phyloP scores from a whole-genome alignment of 1,140 invertebrate genomes.

The Dendroctonus ponderosae region DNA sequence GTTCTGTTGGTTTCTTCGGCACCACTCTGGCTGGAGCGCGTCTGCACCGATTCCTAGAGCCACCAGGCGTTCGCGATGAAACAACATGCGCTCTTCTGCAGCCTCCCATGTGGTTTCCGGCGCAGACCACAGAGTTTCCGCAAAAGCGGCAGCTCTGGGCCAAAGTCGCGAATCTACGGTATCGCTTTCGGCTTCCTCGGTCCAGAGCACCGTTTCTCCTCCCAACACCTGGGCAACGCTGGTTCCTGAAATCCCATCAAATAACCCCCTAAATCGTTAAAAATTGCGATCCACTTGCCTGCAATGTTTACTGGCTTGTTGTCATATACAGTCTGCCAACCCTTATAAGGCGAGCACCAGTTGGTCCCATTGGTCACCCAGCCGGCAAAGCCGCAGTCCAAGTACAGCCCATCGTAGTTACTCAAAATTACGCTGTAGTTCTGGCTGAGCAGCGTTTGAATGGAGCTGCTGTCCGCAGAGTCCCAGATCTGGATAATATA shows the following conservation, averaged over 20 bases:
- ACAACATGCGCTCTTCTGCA: conserved; percentile 66
- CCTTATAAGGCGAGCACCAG: conserved; percentile 84
- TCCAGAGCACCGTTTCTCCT: conserved; percentile 74
- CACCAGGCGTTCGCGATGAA: conserved; percentile 66
- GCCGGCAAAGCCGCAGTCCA: conserved; percentile 73
- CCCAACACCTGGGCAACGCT: conserved; percentile 54
- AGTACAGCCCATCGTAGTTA: conserved; percentile 78
- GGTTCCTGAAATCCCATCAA: conserved; percentile 1
- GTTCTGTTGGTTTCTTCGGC: conserved; percentile 70
- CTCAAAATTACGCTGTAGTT: conserved; percentile 74
- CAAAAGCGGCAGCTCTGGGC: conserved; percentile 75
- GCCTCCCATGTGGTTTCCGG: conserved; percentile 58
- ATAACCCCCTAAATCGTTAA: not conserved
- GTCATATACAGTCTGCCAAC: conserved; percentile 80
- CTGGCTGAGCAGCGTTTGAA: conserved; percentile 64
- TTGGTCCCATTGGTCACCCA: conserved; percentile 67
- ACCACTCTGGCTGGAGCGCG: conserved; percentile 74
- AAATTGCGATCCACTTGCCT: conserved; percentile 31
- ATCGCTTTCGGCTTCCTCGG: conserved; percentile 68
- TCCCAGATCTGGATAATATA: conserved; percentile 85
- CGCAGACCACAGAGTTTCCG: conserved; percentile 76
- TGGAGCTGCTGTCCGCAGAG: conserved; percentile 57
- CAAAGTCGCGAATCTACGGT: conserved; percentile 67
- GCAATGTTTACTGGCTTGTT: conserved; percentile 64
- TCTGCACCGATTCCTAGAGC: conserved; percentile 66